Evolutionary conservation across 2,113 vertebrate genomes (phyloP), one percentile per base, ranked within the genome.

Genomic region (Butorides virescens): DNA sequence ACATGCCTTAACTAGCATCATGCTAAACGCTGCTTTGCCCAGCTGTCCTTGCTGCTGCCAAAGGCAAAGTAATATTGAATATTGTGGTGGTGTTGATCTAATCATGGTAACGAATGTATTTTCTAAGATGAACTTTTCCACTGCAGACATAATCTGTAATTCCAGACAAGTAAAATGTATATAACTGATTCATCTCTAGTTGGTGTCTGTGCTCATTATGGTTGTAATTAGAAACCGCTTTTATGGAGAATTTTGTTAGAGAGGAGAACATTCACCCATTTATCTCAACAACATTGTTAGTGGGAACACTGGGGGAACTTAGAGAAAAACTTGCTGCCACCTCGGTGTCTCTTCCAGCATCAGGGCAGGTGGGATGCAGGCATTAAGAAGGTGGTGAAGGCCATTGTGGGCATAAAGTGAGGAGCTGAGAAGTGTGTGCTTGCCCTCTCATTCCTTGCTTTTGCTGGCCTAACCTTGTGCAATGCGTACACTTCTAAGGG

Each of bases 41-140:
- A 97, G 83, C 74, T 96, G 93, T 89, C 95, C 94, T 92, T 92
- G 77, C 74, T 91, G 70, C 76, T 96, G 96, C 95, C 94, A 93
- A 73, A 82, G 92, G 94, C 95, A 92, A 95, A 91, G 74, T 78
- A 87, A 92, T 87, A 91, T 70, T 92, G 84, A 93, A 91, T 92
- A 55, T 20, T 87, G 53, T 66, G 82, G 87, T 85, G 77, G 32
- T 76, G 88, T 49, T 94, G 95, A 95, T 96, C 88, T 96, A 96
- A 96, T 96, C 95, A 80, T 11, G 13, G 42, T 88, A 94, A 94
- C 1, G 37, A 97, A 93, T 86, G 5, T 58, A 55, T 94, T 88
- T 86, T 70, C 78, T 90, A 77, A 50, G 71, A 16, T 30, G 75
- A 97, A 92, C 65, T 95, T 95, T 94, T 94, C 90, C 74, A 82